Conservation (phyloP, 2,113 vertebrate species). For the Pygoscelis adeliae region DNA sequence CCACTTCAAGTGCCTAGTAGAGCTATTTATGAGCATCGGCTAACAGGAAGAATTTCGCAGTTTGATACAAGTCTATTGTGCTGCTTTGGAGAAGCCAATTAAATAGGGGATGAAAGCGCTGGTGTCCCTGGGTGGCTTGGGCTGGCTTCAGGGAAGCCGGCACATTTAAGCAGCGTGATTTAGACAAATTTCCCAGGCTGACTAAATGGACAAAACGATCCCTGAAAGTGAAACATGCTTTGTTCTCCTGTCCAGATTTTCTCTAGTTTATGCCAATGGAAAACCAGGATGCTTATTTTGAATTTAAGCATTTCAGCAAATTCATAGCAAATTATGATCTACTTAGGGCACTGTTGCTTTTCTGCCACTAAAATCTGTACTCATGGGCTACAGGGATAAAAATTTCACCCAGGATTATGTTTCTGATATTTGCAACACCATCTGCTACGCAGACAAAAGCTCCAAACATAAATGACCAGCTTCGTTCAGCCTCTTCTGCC, state of each 20-base stretch:
- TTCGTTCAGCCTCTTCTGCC: not conserved
- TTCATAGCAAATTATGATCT: slow-evolving; percentile 10
- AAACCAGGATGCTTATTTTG: not conserved
- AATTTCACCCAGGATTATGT: slow-evolving; percentile 37
- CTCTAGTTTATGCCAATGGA: slow-evolving; percentile 6
- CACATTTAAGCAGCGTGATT: not conserved
- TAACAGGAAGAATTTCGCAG: not conserved
- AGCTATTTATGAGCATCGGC: not conserved
- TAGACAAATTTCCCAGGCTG: slow-evolving; percentile 38
- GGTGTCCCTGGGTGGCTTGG: slow-evolving; percentile 5
- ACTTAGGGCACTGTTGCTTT: not conserved
- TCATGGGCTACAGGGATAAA: slow-evolving; percentile 15
- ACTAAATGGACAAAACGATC: slow-evolving; percentile 31
- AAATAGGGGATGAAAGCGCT: slow-evolving; percentile 13
- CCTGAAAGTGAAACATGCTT: slow-evolving; percentile 6
- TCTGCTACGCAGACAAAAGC: slow-evolving; percentile 23
- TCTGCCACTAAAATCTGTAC: slow-evolving; percentile 2
- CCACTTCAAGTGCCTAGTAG: not conserved
- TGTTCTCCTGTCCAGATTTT: slow-evolving; percentile 39
- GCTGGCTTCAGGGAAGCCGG: not conserved
- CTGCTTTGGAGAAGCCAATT: slow-evolving; percentile 41
- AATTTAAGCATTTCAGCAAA: slow-evolving; percentile 28
- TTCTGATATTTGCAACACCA: slow-evolving; percentile 8
- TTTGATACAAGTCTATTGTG: slow-evolving; percentile 37
- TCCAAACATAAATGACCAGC: not conserved